Conservation (phyloP, 2,888 invertebrate genomes). For the Atethmia centrago region DNA sequence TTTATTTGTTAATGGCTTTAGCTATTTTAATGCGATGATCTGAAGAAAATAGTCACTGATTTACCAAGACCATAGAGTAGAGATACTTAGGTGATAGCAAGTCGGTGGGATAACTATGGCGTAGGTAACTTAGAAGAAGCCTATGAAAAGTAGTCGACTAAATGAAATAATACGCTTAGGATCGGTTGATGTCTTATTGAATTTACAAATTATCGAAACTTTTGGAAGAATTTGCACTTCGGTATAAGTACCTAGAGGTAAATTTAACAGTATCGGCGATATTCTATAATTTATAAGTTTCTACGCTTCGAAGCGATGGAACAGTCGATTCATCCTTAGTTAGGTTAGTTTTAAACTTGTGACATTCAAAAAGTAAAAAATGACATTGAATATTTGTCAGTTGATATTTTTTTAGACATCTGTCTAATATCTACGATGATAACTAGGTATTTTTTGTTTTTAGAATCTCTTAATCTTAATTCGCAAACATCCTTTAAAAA, state of each 20-base stretch:
- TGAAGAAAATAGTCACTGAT: background rate
- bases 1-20: background rate
- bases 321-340: background rate
- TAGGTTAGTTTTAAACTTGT: slow-evolving; percentile 1
- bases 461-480: background rate
- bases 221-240: background rate
- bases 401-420: background rate
- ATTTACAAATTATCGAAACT: background rate
- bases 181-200: background rate
- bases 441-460: no score
- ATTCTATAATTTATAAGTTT: background rate
- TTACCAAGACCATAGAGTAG: background rate
- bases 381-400: slow-evolving; percentile 17
- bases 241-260: no score
- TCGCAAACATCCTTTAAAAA: background rate
- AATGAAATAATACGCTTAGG: background rate
- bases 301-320: background rate
- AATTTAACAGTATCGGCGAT: background rate
- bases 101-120: no score
- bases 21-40: background rate
- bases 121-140: background rate
- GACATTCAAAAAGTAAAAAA: slow-evolving; percentile 5
- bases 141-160: no score
- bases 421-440: background rate
- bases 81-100: background rate